phyloP scores from a whole-genome alignment of 2,888 invertebrate species.

The Archips xylosteana region DNA sequence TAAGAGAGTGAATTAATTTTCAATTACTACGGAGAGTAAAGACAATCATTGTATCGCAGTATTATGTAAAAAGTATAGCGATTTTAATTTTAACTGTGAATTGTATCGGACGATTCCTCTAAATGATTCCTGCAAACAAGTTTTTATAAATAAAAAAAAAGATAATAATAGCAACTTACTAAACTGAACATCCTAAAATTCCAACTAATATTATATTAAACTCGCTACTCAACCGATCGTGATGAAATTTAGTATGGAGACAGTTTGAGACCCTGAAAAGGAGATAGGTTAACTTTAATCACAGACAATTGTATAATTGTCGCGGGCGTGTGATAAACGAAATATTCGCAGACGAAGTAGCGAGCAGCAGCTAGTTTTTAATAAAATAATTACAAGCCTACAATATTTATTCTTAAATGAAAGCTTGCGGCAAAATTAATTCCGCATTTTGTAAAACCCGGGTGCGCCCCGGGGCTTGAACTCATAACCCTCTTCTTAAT shows the following conservation, averaged over 20 bases:
- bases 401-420: not conserved
- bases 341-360: no score
- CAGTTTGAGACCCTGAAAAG: no score
- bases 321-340: no score
- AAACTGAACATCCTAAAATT: no score
- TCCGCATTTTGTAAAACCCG: not conserved
- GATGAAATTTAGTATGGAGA: no score
- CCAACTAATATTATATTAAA: no score
- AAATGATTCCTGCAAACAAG: not conserved
- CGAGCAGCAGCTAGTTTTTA: no score
- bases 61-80: not conserved
- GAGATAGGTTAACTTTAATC: no score
- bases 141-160: no score
- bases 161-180: no score
- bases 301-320: no score
- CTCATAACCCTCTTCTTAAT: constrained; percentile 2
- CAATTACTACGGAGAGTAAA: constrained; percentile 1
- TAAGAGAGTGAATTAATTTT: constrained; percentile 15
- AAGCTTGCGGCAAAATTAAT: not conserved
- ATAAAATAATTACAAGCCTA: not conserved
- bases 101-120: not conserved
- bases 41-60: not conserved
- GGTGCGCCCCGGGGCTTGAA: not conserved
- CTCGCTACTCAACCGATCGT: no score
- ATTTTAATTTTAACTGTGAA: not conserved